Percentiles rank a stretch among this genome's conserved stretches.
Evolutionary conservation across 2,888 invertebrate genomes (phyloP).

Genomic region (Crossocerus cetratus): DNA sequence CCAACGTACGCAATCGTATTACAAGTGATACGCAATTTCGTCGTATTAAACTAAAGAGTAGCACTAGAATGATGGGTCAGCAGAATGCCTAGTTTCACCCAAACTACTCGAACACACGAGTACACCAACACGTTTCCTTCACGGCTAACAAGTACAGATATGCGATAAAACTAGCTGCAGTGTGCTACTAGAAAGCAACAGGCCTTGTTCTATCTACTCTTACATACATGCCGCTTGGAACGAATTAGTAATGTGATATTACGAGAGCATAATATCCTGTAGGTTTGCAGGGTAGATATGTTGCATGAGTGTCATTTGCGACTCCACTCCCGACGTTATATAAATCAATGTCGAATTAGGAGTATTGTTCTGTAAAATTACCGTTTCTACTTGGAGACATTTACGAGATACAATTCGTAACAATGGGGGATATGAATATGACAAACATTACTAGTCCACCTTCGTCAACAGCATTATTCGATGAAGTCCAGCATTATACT

Average conservation of each 20-base stretch:
- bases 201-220: neutral
- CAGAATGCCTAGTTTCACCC: too few relatives aligned
- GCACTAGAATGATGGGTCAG: too few relatives aligned
- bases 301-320: too few relatives aligned
- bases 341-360: too few relatives aligned
- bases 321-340: too few relatives aligned
- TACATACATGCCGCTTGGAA: neutral
- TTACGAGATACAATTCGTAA: neutral
- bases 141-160: slow-evolving; percentile 12
- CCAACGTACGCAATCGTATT: too few relatives aligned
- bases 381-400: too few relatives aligned
- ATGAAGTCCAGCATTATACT: slow-evolving; percentile 31
- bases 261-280: slow-evolving; percentile 10
- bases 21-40: too few relatives aligned
- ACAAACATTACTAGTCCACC: slow-evolving; percentile 33
- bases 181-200: neutral
- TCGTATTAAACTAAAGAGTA: too few relatives aligned
- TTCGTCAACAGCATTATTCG: slow-evolving; percentile 30
- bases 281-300: neutral
- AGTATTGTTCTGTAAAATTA: too few relatives aligned
- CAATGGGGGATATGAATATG: slow-evolving; percentile 34
- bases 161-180: slow-evolving; percentile 25
- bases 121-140: neutral
- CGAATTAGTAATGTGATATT: neutral
- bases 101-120: too few relatives aligned